Evolutionary conservation across 2,888 invertebrate species (phyloP), one percentile per base, ranked within the genome.

Genomic region (Xestoiulus laeticollis): DNA sequence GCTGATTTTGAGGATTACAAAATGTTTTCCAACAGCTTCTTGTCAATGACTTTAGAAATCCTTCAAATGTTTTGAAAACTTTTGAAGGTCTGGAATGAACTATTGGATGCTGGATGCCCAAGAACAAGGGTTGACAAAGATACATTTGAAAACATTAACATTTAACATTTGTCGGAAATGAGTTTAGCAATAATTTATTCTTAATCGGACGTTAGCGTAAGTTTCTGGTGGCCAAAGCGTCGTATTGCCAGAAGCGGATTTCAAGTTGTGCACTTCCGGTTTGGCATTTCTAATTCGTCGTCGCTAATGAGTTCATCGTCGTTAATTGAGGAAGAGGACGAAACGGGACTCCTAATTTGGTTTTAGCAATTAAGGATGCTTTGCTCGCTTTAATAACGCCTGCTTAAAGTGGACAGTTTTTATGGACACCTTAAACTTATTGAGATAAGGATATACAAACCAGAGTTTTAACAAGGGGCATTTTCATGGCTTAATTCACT

Each of bases 81-180:
- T n/a, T n/a, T n/a, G n/a, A n/a, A n/a, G n/a, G n/a, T n/a, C n/a
- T n/a, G n/a, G n/a, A n/a, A n/a, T n/a, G n/a, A n/a, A n/a, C n/a
- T n/a, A n/a, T n/a, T n/a, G n/a, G n/a, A n/a, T n/a, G n/a, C n/a
- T n/a, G n/a, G 48, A 19, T 48, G 48, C 48, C 48, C 48, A 48
- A 48, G 10, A 48, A 16, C 6, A 48, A 14, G 14, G 19, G 48
- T 10, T 12, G 48, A 48, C 0, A 48, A 48, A 48, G 19, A 19
- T 12, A 1, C 38, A 38, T 14, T 48, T 12, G n/a, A n/a, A 38
- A 48, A 6, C 48, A 48, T 12, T 16, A 48, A 10, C 3, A 59
- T 59, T 59, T 59, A 59, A 59, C 19, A 59, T n/a, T n/a, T 6
- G n/a, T 59, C 59, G 59, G 59, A 59, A 59, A 59, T 59, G 59